Conservation (phyloP, 2,888 invertebrate species). For the Corythucha ciliata region DNA sequence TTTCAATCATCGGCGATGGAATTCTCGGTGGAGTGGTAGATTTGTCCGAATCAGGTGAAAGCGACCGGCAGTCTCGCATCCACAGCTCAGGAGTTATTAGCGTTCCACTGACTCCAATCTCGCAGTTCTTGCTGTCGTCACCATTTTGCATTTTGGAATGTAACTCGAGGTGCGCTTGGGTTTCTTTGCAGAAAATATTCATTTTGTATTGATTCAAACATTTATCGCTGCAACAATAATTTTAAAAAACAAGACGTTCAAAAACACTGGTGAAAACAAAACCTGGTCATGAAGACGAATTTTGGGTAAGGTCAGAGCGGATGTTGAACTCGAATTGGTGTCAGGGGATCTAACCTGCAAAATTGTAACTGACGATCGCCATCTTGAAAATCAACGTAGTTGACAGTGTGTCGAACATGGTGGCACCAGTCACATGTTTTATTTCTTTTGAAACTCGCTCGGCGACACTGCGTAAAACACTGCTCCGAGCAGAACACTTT, state of each 20-base stretch:
- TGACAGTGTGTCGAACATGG: conserved; percentile 79
- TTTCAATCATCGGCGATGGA: conserved; percentile 27
- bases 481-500: conserved; percentile 71
- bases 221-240: conserved; percentile 63
- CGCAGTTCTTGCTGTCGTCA: conserved; percentile 31
- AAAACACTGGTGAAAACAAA: neutral
- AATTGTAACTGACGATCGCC: conserved; percentile 86
- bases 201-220: conserved; percentile 94
- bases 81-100: conserved; percentile 82
- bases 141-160: conserved; percentile 54
- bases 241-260: neutral
- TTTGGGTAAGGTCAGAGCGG: neutral
- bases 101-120: conserved; percentile 35
- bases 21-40: conserved; percentile 33
- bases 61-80: conserved; percentile 62
- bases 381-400: conserved; percentile 85
- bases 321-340: neutral
- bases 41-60: conserved; percentile 34
- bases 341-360: conserved; percentile 43
- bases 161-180: conserved; percentile 80
- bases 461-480: conserved; percentile 79
- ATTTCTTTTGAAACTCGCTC: conserved; percentile 82
- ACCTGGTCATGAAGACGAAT: neutral
- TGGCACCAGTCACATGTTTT: conserved; percentile 92
- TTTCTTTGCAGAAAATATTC: conserved; percentile 91